Evolutionary conservation across 2,888 invertebrate species (phyloP).

Genomic region (Pterobdella sp.): DNA sequence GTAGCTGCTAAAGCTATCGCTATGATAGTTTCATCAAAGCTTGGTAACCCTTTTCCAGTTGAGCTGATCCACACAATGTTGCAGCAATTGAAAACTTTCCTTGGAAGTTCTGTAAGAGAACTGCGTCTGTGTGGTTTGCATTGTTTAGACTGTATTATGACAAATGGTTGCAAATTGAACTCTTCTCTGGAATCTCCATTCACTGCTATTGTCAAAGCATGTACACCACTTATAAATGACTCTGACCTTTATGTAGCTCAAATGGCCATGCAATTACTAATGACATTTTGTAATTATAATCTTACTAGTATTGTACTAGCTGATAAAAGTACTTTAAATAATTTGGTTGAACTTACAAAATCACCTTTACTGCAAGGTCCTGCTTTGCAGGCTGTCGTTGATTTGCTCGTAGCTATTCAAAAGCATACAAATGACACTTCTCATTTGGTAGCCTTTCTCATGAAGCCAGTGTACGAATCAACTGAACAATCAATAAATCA

Average conservation of each 20-base stretch:
- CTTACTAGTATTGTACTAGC: slow-evolving; percentile 43
- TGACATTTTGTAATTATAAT: slow-evolving; percentile 46
- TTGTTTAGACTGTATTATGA: slow-evolving; percentile 78
- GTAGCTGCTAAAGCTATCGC: slow-evolving; percentile 92
- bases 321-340: slow-evolving; percentile 45
- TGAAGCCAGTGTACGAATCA: slow-evolving; percentile 16
- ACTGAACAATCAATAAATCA: not conserved
- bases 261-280: slow-evolving; percentile 51
- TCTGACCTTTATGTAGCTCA: slow-evolving; percentile 93
- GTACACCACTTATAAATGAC: slow-evolving; percentile 83
- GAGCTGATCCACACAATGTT: slow-evolving; percentile 75
- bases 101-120: slow-evolving; percentile 91
- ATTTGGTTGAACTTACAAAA: slow-evolving; percentile 75
- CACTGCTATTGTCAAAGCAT: slow-evolving; percentile 72
- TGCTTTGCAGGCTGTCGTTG: slow-evolving; percentile 79
- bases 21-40: slow-evolving; percentile 72
- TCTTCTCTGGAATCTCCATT: slow-evolving; percentile 64
- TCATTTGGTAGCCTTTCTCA: slow-evolving; percentile 60
- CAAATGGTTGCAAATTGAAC: slow-evolving; percentile 54
- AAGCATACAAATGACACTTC: slow-evolving; percentile 1
- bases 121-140: slow-evolving; percentile 82
- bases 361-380: slow-evolving; percentile 78
- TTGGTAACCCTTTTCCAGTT: slow-evolving; percentile 72
- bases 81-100: slow-evolving; percentile 82
- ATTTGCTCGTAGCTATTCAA: slow-evolving; percentile 71